Base-by-base conservation (phyloP, 2,113 vertebrate species). In the Talpa occidentalis region DNA sequence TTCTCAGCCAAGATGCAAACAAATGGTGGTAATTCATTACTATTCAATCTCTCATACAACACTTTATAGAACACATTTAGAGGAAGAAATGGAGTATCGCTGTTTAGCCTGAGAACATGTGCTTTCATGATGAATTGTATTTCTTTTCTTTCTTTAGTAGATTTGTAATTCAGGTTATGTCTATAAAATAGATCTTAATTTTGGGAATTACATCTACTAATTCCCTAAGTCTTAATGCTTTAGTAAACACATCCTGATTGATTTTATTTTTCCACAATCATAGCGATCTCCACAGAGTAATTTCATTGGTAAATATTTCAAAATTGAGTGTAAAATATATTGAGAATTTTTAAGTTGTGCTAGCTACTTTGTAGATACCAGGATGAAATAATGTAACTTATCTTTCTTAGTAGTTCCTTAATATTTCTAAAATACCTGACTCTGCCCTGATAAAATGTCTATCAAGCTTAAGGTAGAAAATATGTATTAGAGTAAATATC, bases 1-100 rank as follows among this genome's bases (percentile, higher is more conserved):
- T 83, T 91, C 10, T 44, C 47, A 77, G 72, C 59, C 74, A 91
- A 93, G 21, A 91, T 62, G 15, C 7, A 77, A 95, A 87, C 35
- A 90, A 88, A 88, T 85, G 30, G 0, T 42, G 6, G 72, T 37
- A 89, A 60, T 69, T 81, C 14, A 52, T 60, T 21, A 2, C 2
- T 59, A 32, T 49, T 94, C 15, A 66, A 8, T 10, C 66, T 86
- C 72, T 79, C 35, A n/a, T 66, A 40, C 54, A 19, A 42, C 11
- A 30, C 62, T 81, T 91, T 85, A 70, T 49, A 28, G 26, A 82
- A 28, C 6, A 66, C 5, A 76, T 7, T 76, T 82, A 69, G 11
- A 30, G 44, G 59, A 72, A 94, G 3, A 82, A 56, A 15, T 28
- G 60, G 26, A 10, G 28, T 7, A 62, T 19, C 17, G 73, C 21